These are phyloP conservation scores for Butorides virescens DNA, from an alignment of 2,113 vertebrate species.

Conservation along the genomic window DNA sequence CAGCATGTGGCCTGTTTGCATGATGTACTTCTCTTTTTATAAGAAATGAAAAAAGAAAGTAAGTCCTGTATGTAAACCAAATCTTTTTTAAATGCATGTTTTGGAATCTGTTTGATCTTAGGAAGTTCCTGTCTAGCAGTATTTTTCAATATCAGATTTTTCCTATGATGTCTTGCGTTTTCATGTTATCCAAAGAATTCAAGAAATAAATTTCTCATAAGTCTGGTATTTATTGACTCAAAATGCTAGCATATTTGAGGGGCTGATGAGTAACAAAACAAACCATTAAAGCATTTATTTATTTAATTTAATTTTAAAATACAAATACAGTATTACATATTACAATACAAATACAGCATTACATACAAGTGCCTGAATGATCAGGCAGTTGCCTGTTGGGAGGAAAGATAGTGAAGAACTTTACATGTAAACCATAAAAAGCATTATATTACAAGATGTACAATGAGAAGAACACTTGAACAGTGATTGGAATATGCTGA, in stretches of 20 bases:
- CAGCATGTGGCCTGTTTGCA: background rate
- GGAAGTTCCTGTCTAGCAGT: background rate
- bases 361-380: background rate
- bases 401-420: background rate
- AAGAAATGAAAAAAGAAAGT: background rate
- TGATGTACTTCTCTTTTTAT: background rate
- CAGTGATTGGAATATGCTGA: background rate
- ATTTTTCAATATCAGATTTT: background rate
- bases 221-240: background rate
- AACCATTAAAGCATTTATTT: background rate
- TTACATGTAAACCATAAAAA: background rate
- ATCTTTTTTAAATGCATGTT: background rate
- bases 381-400: background rate
- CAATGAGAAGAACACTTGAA: background rate
- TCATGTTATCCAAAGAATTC: background rate
- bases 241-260: background rate
- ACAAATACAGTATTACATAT: background rate
- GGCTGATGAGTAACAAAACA: background rate
- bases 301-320: background rate
- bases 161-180: background rate
- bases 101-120: background rate
- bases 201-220: background rate
- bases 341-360: background rate
- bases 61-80: background rate
- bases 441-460: background rate